Percentiles rank a stretch among this genome's conserved stretches.
phyloP scores from a whole-genome alignment of 2,113 vertebrate species.

The Gallinago undulata region DNA sequence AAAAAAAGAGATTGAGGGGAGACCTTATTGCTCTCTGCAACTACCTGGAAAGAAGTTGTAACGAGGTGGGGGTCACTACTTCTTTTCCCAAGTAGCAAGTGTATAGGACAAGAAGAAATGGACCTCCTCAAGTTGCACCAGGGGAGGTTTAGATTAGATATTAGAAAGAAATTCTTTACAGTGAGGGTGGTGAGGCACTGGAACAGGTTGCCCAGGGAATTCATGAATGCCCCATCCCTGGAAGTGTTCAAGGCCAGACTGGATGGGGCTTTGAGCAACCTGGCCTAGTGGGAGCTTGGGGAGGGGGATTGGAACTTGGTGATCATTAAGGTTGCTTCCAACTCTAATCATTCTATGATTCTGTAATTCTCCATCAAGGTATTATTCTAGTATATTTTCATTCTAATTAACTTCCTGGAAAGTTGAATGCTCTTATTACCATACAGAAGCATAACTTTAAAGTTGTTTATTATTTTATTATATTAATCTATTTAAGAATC shows the following conservation, averaged over 20 bases:
- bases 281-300: no score
- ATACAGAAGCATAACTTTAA: background rate
- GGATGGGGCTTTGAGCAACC: no score
- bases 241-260: no score
- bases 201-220: no score
- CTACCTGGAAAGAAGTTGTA: background rate
- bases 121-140: background rate
- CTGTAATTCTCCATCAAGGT: background rate
- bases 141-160: background rate
- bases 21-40: background rate
- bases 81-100: no score
- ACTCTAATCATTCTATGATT: no score
- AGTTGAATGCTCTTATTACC: background rate
- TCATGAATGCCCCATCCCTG: no score
- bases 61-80: no score
- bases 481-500: background rate
- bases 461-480: background rate
- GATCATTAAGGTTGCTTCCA: no score
- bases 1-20: no score
- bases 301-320: no score
- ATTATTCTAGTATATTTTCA: background rate
- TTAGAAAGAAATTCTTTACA: background rate
- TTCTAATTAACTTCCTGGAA: background rate
- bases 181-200: no score
- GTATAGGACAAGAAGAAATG: background rate